A percentile compares a stretch with the other conserved stretches of the same genome.
phyloP scores from a whole-genome alignment of 2,888 invertebrate species.

The Cheilosia impressa region DNA sequence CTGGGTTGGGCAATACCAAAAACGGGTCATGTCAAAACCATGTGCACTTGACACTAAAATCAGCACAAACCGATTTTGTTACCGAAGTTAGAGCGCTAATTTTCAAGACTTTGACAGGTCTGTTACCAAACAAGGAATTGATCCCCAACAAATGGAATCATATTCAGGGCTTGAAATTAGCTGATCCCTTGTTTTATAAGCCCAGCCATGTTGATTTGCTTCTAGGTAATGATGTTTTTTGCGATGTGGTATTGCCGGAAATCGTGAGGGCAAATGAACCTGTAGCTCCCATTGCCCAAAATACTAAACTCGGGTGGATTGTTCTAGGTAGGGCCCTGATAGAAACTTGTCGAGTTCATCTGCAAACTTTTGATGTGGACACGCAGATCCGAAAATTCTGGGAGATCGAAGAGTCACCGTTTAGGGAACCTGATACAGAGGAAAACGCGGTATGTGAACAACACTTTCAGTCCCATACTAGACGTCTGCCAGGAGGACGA shows the following conservation, averaged over 20 bases:
- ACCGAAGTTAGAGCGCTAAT: slow-evolving; percentile 1
- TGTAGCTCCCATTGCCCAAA: slow-evolving; percentile 14
- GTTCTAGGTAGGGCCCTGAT: not conserved
- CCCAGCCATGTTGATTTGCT: slow-evolving; percentile 21
- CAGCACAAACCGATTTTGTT: slow-evolving; percentile 2
- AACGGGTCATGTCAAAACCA: slow-evolving; percentile 5
- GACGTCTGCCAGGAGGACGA: slow-evolving; percentile 18
- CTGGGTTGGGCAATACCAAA: slow-evolving; percentile 13
- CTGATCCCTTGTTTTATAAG: slow-evolving; percentile 17
- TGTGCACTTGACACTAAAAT: not conserved
- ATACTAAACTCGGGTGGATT: slow-evolving; percentile 29
- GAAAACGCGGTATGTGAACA: slow-evolving; percentile 3
- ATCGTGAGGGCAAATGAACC: slow-evolving; percentile 5
- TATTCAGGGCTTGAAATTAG: slow-evolving; percentile 17
- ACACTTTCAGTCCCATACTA: slow-evolving; percentile 2
- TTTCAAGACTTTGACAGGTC: slow-evolving; percentile 8
- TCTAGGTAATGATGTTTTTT: slow-evolving; percentile 17
- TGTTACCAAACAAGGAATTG: slow-evolving; percentile 4
- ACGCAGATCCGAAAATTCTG: slow-evolving; percentile 26
- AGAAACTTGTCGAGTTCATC: not conserved
- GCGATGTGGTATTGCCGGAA: slow-evolving; percentile 13
- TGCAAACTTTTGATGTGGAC: not conserved
- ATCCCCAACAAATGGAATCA: slow-evolving; percentile 9
- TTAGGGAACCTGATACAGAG: not conserved
- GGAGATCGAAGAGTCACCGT: slow-evolving; percentile 20